Base-by-base conservation (phyloP, 2,888 invertebrate species). In the Heliconius ethilla region DNA sequence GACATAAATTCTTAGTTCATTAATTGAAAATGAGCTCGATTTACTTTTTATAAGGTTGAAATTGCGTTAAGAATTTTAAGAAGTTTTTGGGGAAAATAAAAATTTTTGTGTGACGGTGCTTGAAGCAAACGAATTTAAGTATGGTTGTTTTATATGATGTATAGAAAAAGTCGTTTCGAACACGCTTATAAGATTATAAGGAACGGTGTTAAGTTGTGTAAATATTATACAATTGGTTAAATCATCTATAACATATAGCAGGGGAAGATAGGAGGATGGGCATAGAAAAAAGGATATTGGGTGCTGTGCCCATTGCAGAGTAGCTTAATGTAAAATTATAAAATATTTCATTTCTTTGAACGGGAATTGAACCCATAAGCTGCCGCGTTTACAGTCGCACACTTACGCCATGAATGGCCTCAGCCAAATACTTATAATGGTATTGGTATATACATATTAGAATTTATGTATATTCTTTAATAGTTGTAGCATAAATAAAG, bases 41-140 rank as follows among this genome's bases (percentile, higher is more conserved):
- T 11, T 0, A 25, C 45, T 18, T 2, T 3, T 11, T 7, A 70
- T 66, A 74, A 76, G 73, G 45, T 70, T 45, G 51, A 78, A 63
- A 76, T 74, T 80, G 9, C 22, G 2, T 51, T 51, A 51, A 51
- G 7, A 22, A 51, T 22, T 22, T 22, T 51, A 1, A 27, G 27
- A 27, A 18, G 15, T 33, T 65, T 70, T 65, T 59, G 69, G 40
- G 62, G 78, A 82, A 82, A 85, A 85, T 82, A 84, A 82, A 79
- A 80, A 84, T 82, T 79, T 80, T 78, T 80, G 82, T 85, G 85
- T 84, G 85, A 84, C 86, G 82, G 40, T 78, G 84, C 84, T 85
- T 81, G 86, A 88, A 87, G 87, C 86, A 88, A 88, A 87, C 85
- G 86, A 87, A 87, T 86, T 87, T 86, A 86, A 85, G 84, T 83